phyloP scores from a whole-genome alignment of 2,888 invertebrate species.

The Lottia scabra region DNA sequence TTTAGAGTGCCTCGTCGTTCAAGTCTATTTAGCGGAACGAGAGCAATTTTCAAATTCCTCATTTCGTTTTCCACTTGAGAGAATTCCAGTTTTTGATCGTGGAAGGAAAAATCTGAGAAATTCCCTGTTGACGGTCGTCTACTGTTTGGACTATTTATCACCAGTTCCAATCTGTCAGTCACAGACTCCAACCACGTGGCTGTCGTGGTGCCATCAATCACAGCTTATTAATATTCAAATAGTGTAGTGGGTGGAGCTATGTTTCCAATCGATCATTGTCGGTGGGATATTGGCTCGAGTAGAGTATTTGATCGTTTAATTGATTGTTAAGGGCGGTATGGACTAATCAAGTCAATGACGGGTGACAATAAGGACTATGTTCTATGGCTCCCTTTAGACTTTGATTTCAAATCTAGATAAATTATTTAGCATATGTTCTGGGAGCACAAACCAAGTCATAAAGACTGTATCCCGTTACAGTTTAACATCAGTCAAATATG shows the following conservation, averaged over 20 bases:
- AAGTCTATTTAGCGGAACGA: not conserved
- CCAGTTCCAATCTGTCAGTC: not conserved
- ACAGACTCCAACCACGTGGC: slow-evolving; percentile 1
- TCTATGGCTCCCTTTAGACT: too few species aligned
- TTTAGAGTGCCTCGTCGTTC: not conserved
- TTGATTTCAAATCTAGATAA: too few species aligned
- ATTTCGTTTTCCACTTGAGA: not conserved
- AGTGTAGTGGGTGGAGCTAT: not conserved
- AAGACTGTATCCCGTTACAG: too few species aligned
- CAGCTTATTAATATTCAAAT: not conserved
- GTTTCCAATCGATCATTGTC: not conserved
- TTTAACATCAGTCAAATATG: too few species aligned
- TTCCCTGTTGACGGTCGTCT: not conserved
- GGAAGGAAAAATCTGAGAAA: not conserved
- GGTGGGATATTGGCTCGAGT: not conserved
- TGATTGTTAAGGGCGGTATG: too few species aligned
- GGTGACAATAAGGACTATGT: too few species aligned
- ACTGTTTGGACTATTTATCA: not conserved
- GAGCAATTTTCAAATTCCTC: not conserved
- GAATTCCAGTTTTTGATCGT: not conserved
- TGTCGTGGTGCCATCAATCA: not conserved
- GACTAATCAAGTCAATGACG: too few species aligned
- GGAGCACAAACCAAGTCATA: too few species aligned
- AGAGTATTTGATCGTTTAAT: too few species aligned
- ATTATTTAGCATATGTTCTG: too few species aligned